These are phyloP conservation scores for Gortyna flavago DNA, from an alignment of 2,888 invertebrate species.

Conservation along the genomic window DNA sequence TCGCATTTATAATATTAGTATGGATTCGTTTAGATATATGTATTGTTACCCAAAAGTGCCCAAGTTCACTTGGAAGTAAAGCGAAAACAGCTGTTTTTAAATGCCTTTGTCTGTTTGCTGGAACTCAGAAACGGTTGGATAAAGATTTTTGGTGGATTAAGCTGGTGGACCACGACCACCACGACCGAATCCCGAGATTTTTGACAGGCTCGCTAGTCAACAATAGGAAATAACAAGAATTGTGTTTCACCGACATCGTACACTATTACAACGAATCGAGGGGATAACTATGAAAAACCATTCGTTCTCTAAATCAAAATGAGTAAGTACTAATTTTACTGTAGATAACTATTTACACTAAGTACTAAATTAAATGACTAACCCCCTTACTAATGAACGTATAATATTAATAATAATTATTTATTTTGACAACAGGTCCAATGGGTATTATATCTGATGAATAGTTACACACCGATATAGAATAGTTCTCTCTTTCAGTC, in stretches of 20 bases:
- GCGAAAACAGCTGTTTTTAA: slow-evolving; percentile 62
- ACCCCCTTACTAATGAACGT: no score
- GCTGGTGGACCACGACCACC: no score
- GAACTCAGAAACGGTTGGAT: slow-evolving; percentile 29
- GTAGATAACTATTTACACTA: no score
- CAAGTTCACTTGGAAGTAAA: slow-evolving; percentile 38
- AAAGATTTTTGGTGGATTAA: slow-evolving; percentile 55
- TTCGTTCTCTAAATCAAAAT: slow-evolving; percentile 2
- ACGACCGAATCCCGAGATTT: no score
- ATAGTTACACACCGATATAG: no score
- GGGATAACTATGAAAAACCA: background rate
- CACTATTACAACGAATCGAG: slow-evolving; percentile 12
- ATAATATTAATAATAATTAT: no score
- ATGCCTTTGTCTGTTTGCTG: slow-evolving; percentile 53
- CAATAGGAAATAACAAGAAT: slow-evolving; percentile 50
- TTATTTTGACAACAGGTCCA: no score
- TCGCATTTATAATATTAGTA: no score
- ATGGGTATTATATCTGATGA: no score
- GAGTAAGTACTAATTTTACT: background rate
- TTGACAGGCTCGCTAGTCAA: slow-evolving; percentile 47
- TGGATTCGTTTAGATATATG: no score
- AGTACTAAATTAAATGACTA: no score
- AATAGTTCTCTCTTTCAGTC: no score
- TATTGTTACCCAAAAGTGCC: slow-evolving; percentile 3
- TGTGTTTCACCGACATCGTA: slow-evolving; percentile 28